Evolutionary conservation across 2,797 vertebrate species (phyloP), one percentile per base, ranked within the genome.

Genomic region (Falco cherrug): DNA sequence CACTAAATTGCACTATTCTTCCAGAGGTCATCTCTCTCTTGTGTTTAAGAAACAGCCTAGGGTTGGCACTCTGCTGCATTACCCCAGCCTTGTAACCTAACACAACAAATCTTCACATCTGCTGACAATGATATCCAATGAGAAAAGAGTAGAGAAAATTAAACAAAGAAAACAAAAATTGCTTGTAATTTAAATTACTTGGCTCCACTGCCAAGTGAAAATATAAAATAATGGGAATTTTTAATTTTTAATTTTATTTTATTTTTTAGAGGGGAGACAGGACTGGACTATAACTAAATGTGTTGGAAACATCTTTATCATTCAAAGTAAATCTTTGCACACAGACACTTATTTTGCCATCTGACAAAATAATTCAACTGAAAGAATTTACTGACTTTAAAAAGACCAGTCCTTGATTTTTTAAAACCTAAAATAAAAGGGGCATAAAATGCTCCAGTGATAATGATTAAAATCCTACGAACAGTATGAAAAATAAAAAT

Each of bases 41-140:
- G 39, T 77, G 17, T 74, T 82, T 82, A 89, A 81, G 78, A 35
- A 94, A 43, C 47, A 57, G 54, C 31, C 35, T 56, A 64, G 51
- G 24, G 63, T 90, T 87, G 91, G 41, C 19, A 63, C 39, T 59
- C 78, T 25, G 12, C 81, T 78, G 76, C 67, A 64, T 89, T 95
- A 96, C 84, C 90, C 81, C 59, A 94, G 69, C 18, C 94, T 81
- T 85, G 73, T 79, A 89, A 92, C 68, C 87, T 87, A 54, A 92
- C 29, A 65, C 29, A 64, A 28, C 80, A 68, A 54, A 86, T 81
- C 74, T 73, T 77, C 78, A 92, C 80, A 63, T 69, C 75, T 85
- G 82, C 71, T 87, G 35, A 90, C 74, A 43, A 96, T 93, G 91
- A 57, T 78, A 93, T 19, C 35, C 71, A 91, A 63, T 61, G 48